phyloP scores from a whole-genome alignment of 2,888 invertebrate species.

The Tipula vernalis region DNA sequence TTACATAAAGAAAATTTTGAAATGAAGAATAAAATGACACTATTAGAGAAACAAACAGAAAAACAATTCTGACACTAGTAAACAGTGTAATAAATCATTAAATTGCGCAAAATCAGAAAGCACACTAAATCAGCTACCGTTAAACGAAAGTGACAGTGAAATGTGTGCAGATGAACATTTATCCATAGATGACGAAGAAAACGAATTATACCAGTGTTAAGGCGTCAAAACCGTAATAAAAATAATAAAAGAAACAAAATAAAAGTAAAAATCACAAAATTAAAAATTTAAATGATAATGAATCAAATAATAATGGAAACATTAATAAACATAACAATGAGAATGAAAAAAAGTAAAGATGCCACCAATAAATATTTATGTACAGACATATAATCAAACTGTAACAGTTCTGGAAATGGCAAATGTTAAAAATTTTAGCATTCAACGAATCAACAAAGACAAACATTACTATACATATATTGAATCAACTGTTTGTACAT shows the following conservation, averaged over 20 bases:
- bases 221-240: background rate
- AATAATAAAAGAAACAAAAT: background rate
- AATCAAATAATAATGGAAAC: background rate
- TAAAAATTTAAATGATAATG: too few species aligned
- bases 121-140: background rate
- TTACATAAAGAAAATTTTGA: too few species aligned
- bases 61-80: too few species aligned
- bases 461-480: background rate
- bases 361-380: background rate
- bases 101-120: background rate
- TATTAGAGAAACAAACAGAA: too few species aligned
- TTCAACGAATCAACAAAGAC: background rate
- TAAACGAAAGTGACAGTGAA: background rate
- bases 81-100: too few species aligned
- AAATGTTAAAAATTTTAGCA: background rate
- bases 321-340: background rate
- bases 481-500: background rate
- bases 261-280: too few species aligned
- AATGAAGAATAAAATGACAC: too few species aligned
- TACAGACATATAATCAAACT: background rate
- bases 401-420: background rate
- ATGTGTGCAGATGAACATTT: background rate
- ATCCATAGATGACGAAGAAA: background rate
- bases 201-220: background rate
- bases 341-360: background rate